These are phyloP conservation scores for Orientallactaga sibirica DNA, from an alignment of 2,797 vertebrate species.

Conservation along the genomic window DNA sequence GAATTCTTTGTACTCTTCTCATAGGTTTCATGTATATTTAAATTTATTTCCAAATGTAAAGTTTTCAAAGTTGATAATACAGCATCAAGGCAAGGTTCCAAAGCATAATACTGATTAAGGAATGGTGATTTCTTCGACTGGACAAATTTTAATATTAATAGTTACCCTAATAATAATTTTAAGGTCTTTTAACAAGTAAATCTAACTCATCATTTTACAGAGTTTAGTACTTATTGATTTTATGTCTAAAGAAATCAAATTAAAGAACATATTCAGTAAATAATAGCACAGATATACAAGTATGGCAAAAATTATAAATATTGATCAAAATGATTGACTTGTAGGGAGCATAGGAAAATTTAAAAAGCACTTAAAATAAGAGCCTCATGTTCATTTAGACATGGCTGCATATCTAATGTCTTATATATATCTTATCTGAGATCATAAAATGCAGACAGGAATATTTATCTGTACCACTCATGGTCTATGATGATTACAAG, in stretches of 20 bases:
- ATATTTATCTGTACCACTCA: background rate
- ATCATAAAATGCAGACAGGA: background rate
- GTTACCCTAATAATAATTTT: background rate
- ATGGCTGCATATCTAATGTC: background rate
- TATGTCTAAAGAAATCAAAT: constrained; percentile 3
- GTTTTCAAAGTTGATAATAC: background rate
- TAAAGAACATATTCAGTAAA: background rate
- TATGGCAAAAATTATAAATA: background rate
- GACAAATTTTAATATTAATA: background rate
- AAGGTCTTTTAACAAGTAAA: background rate
- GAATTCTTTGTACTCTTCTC: background rate
- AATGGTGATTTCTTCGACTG: background rate
- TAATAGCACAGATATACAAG: background rate
- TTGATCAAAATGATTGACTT: background rate
- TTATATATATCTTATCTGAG: background rate
- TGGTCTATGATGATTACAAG: background rate
- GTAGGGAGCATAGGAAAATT: background rate
- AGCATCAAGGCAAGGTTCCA: background rate
- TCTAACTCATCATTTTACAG: background rate
- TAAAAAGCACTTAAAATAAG: background rate
- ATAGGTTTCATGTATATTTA: background rate
- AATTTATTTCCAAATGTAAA: constrained; percentile 26
- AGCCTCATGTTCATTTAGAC: background rate
- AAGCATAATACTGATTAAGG: background rate
- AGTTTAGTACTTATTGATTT: background rate